Evolutionary conservation across 2,113 vertebrate genomes (phyloP), one percentile per base, ranked within the genome.

Genomic region (Oncorhynchus tshawytscha): DNA sequence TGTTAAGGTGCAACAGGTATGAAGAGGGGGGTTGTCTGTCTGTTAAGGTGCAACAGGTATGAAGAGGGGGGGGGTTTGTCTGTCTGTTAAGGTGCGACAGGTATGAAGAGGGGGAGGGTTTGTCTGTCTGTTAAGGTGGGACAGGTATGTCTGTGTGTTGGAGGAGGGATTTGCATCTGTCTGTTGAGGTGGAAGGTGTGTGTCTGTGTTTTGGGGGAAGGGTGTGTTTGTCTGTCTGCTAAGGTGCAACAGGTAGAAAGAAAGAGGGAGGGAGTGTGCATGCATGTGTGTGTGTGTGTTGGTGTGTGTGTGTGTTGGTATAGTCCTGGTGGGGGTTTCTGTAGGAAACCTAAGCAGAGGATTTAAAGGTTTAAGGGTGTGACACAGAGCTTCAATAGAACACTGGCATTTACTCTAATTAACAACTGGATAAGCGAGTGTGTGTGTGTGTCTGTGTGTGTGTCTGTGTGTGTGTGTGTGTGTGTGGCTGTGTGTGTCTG

Each of bases 281-380:
- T 31, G 65, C 15, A 11, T 27, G 64, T 31, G 59, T 6, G 16
- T 6, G 16, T 6, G 31, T 34, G 24, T 45, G 2, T 75, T 39
- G 27, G 7, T 57, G 2, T 25, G 7, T 57, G 54, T 57, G 54
- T 20, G 59, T 54, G 5, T 72, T 2, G 13, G 1, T n/a, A 16
- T 69, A 2, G 5, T 70, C 18, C 49, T 75, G 16, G 2, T 65
- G 5, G 39, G 13, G 20, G 16, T 34, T 48, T 67, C 22, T 76
- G 12, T 27, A 59, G 39, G 39, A 51, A n/a, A 45, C 34, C 11
- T 65, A 39, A 27, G 45, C 80, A 72, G n/a, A 64, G 20, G 82
- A 80, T 84, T 67, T 27, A 67, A 67, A 25, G 82, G 81, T 85
- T 67, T 27, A 67, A 67, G 65, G 65, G 65, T 67, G 65, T 67